phyloP scores from a whole-genome alignment of 2,113 vertebrate species.

The Malaclemys terrapin region DNA sequence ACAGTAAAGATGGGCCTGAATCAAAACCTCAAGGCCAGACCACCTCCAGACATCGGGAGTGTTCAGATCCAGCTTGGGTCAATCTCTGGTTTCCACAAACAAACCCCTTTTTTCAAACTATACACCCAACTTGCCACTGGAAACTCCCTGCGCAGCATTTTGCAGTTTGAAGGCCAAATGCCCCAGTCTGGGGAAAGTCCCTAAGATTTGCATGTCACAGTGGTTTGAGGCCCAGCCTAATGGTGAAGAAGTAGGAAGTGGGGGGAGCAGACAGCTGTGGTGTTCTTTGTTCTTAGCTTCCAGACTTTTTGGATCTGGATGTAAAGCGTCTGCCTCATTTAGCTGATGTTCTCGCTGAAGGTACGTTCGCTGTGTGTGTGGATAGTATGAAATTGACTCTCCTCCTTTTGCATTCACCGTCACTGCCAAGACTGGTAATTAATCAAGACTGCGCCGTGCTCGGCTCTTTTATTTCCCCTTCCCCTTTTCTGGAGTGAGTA shows the following conservation, averaged over 20 bases:
- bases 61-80: neutral
- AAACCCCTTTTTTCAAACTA: neutral
- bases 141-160: neutral
- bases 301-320: conserved; percentile 17
- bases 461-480: conserved; percentile 53
- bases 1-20: neutral
- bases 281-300: conserved; percentile 49
- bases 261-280: neutral
- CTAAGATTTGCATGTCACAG: neutral
- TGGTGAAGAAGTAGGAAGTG: neutral
- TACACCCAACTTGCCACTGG: accelerated
- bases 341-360: conserved; percentile 57
- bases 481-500: conserved; percentile 64
- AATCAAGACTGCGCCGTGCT: conserved; percentile 72
- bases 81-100: neutral
- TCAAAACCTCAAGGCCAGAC: neutral
- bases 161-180: neutral
- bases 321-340: conserved; percentile 4
- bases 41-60: neutral
- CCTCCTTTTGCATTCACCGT: conserved; percentile 50
- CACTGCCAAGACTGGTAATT: conserved; percentile 72
- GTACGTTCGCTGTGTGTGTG: neutral
- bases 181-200: accelerated
- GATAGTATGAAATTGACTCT: conserved; percentile 42
- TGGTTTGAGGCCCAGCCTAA: neutral